A percentile compares a stretch with the other conserved stretches of the same genome.
These are phyloP conservation scores for Trogon surrucura DNA, from an alignment of 2,113 vertebrate genomes.

Conservation along the genomic window DNA sequence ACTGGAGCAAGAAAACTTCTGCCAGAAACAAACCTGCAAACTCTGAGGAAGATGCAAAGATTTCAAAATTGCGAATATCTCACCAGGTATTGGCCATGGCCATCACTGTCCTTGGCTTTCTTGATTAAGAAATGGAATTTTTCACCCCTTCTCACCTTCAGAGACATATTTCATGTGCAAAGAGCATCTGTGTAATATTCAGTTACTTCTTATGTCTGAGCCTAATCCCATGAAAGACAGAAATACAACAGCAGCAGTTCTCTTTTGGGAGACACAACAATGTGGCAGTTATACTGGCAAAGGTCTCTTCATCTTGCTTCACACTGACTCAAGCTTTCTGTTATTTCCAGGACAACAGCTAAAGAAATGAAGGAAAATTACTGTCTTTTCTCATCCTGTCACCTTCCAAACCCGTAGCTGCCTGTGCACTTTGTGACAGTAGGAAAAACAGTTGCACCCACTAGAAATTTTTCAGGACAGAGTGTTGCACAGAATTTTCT, in stretches of 20 bases:
- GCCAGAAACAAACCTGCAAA: neutral
- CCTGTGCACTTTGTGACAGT: neutral
- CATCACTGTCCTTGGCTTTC: neutral
- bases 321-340: neutral
- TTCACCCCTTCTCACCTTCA: neutral
- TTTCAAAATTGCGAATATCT: neutral
- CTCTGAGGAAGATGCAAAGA: neutral
- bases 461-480: neutral
- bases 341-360: conserved; percentile 11
- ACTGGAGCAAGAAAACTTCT: neutral
- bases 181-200: accelerated
- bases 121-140: neutral
- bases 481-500: neutral
- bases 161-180: neutral
- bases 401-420: neutral
- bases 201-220: neutral
- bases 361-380: neutral
- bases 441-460: neutral
- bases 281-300: neutral
- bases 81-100: neutral
- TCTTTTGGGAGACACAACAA: neutral
- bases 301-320: neutral
- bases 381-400: neutral
- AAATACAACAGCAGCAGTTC: neutral
- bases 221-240: neutral